Base-by-base conservation (phyloP, 1,140 invertebrate genomes). In the Reticulitermes speratus region DNA sequence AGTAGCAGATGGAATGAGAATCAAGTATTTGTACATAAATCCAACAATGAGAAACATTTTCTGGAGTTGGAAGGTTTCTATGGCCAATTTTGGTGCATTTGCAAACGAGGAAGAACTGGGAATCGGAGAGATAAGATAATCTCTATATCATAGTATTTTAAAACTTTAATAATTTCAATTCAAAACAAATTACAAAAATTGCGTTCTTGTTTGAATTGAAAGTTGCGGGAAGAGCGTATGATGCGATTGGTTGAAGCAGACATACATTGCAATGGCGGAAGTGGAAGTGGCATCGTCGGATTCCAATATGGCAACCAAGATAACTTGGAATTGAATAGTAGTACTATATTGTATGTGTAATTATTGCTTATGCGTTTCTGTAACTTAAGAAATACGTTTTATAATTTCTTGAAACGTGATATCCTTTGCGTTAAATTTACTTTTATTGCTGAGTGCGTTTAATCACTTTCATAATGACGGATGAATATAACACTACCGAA, bases 401-500 rank as follows among this genome's bases (percentile, higher is more conserved):
- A 75, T 6, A 11, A 25, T n/a, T 8, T 30, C 65, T 75, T 75
- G 1, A 75, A 75, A 75, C 65, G 65, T 30, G 11, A 75, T 75
- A 25, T n/a, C 7, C n/a, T 75, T 25, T 75, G 65, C 65, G 25
- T n/a, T 3, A n/a, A 75, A 65, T 8, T 6, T 30, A 9, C 65
- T 30, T 8, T 30, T 75, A 30, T 75, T 75, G 65, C n/a, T 75
- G 25, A 75, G n/a, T 75, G n/a, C 30, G 9, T 75, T 75, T 75
- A 75, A 9, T 75, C n/a, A 59, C 23, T 52, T 84, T 48, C n/a
- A 25, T 52, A 11, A 84, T 84, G 83, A 84, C 52, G n/a, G 83
- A 52, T 12, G 83, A 84, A 14, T 84, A 52, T 30, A 84, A 55
- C 19, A 52, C 52, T n/a, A 92, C 93, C 52, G 94, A 95, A 90